Evolutionary conservation across 2,797 vertebrate genomes (phyloP), one percentile per base, ranked within the genome.

Genomic region (Malacoctenus gilli): DNA sequence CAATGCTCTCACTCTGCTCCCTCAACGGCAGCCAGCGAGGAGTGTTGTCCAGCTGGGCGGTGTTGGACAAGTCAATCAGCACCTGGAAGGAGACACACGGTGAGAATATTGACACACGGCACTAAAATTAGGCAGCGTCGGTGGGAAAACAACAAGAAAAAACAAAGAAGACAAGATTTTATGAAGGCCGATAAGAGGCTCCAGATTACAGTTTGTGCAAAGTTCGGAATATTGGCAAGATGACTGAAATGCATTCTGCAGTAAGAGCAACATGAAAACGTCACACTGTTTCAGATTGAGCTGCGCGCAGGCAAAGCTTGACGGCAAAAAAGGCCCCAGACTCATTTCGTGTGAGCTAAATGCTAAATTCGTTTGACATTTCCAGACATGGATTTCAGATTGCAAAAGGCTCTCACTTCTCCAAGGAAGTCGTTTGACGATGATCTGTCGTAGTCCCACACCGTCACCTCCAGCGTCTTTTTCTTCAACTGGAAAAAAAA

Each of bases 391-490:
- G n/a, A n/a, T n/a, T n/a, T n/a, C n/a, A n/a, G n/a, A n/a, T n/a
- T n/a, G n/a, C n/a, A n/a, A 21, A 61, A 49, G 69, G 38, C 20
- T 92, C 95, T 96, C 79, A 98, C 97, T 92, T 99, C 97, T 87
- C 97, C 97, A 4, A 99, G 94, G 72, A 99, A 99, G 82, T 98
- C 97, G 75, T 99, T 99, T 16, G 97, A 97, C 44, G 97, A 99
- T 69, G 96, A 96, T 93, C 93, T 93, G 79, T 98, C 97, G 72
- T 99, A 99, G 86, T 99, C 97, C 97, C 97, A 99, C 80, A 99
- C 96, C 32, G 96, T 97, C 77, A 99, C 96, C 85, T 99, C 97
- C 81, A 99, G 83, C 0, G 95, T 99, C 91, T 99, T 99, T 89
- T 97, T 99, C 92, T 96, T 99, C 59, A 99, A 87, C 97, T 99